A percentile compares a stretch with the other conserved stretches of the same genome.
These are phyloP conservation scores for Euspilapteryx auroguttella DNA, from an alignment of 2,888 invertebrate genomes.

Conservation along the genomic window DNA sequence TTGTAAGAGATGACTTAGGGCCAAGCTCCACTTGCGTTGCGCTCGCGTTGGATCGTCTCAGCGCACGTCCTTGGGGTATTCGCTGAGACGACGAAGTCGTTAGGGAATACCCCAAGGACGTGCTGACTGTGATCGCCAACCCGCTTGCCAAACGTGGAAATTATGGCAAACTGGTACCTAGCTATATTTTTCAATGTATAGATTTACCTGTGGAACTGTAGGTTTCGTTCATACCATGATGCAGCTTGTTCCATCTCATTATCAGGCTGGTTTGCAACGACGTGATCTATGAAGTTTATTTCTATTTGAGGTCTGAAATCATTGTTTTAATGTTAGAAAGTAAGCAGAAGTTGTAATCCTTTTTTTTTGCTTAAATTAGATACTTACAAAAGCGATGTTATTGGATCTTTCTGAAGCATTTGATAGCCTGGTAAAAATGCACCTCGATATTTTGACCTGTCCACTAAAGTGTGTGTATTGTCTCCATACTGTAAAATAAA, in stretches of 20 bases:
- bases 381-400: constrained; percentile 18
- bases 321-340: not conserved
- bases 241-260: constrained; percentile 85
- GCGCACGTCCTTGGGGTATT: no score
- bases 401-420: constrained; percentile 53
- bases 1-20: no score
- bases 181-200: no score
- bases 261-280: constrained; percentile 97
- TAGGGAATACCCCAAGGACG: no score
- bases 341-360: not conserved
- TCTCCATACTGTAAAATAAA: constrained; percentile 81
- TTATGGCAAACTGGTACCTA: no score
- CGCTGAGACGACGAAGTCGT: no score
- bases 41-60: no score
- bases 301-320: constrained; percentile 66
- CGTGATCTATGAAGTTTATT: constrained; percentile 92
- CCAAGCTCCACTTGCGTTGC: no score
- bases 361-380: not conserved
- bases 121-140: no score
- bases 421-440: constrained; percentile 85
- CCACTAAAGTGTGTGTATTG: constrained; percentile 93
- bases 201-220: constrained; percentile 63
- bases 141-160: no score
- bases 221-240: constrained; percentile 74
- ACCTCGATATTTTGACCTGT: constrained; percentile 81